These are phyloP conservation scores for Machaerirhynchus nigripectus DNA, from an alignment of 2,113 vertebrate species.

Conservation along the genomic window DNA sequence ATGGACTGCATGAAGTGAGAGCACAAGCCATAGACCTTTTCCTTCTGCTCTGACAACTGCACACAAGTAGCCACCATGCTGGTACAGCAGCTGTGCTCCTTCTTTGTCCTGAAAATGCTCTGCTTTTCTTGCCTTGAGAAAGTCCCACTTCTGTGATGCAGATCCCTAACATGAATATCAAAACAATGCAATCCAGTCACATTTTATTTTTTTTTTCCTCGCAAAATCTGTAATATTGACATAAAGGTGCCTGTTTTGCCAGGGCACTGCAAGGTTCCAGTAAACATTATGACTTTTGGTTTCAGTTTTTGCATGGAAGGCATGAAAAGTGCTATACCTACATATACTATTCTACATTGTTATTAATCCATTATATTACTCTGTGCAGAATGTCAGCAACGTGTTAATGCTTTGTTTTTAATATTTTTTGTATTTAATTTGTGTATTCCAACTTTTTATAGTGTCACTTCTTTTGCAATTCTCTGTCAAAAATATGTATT, in stretches of 20 bases:
- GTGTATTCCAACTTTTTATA: background rate
- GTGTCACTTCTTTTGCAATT: background rate
- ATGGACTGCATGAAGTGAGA: background rate
- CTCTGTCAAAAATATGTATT: background rate
- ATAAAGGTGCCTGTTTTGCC: background rate
- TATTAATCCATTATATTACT: background rate
- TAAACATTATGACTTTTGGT: background rate
- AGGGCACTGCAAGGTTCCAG: background rate
- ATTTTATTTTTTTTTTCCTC: rapidly evolving
- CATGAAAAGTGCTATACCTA: background rate
- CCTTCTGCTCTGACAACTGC: background rate
- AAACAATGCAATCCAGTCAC: rapidly evolving
- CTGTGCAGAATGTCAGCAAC: background rate
- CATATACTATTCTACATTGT: background rate
- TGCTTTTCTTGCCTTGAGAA: background rate
- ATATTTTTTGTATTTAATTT: background rate
- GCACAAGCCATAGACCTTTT: background rate
- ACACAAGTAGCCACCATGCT: background rate
- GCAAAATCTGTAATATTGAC: background rate
- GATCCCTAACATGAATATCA: background rate
- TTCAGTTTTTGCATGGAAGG: background rate
- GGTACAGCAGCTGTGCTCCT: background rate
- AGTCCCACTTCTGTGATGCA: background rate
- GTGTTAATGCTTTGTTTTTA: background rate
- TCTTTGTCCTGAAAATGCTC: background rate